A percentile compares a stretch with the other conserved stretches of the same genome.
Conservation (phyloP, 2,113 vertebrate genomes). For the cat (Felis catus) region F.catus_Fca126_mat1.0 CM031417.1:19313501-19314000, state of each 20-base stretch:
- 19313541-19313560: not conserved
- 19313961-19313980: not conserved
- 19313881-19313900: not conserved
- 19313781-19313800: not conserved
- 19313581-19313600: not conserved
- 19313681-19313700: not conserved
- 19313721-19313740: not conserved
- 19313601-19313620: not conserved
- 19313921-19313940: too few relatives aligned
- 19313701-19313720: not conserved
- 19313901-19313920: not conserved
- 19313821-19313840: not conserved
- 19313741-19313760: accelerated
- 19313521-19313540: too few relatives aligned
- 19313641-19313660: not conserved
- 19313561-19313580: not conserved
- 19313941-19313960: too few relatives aligned
- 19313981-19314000: not conserved
- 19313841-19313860: not conserved
- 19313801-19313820: not conserved
- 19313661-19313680: too few relatives aligned
- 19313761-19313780: not conserved
- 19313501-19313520: not conserved
- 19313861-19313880: too few relatives aligned
- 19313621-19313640: not conserved